phyloP scores from a whole-genome alignment of 1,140 invertebrate genomes.

The Yoshiicerus persimilis region DNA sequence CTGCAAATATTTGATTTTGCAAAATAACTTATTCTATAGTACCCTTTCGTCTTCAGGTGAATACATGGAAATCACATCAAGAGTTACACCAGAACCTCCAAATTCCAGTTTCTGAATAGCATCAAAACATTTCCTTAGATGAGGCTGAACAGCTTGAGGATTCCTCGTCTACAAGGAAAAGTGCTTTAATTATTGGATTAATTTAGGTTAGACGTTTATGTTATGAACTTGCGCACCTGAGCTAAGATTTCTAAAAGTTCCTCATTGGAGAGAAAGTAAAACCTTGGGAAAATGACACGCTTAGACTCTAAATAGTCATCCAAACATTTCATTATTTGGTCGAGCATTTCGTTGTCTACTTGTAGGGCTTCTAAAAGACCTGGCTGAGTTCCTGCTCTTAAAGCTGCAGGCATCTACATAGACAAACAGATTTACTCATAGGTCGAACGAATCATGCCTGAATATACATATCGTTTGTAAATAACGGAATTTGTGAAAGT shows the following conservation, averaged over 20 bases:
- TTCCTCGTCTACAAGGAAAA: slow-evolving; percentile 55
- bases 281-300: slow-evolving; percentile 83
- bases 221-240: slow-evolving; percentile 59
- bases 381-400: slow-evolving; percentile 66
- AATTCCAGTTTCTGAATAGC: slow-evolving; percentile 78
- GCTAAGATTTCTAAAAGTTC: slow-evolving; percentile 89
- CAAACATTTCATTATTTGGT: slow-evolving; percentile 77
- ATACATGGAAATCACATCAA: slow-evolving; percentile 81
- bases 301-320: slow-evolving; percentile 84
- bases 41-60: slow-evolving; percentile 82
- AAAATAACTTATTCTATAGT: slow-evolving; percentile 3
- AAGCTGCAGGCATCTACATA: slow-evolving; percentile 68
- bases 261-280: slow-evolving; percentile 94
- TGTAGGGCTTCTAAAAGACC: slow-evolving; percentile 69
- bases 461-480: too few species aligned
- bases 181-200: neutral
- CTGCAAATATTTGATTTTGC: too few species aligned
- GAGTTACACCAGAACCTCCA: slow-evolving; percentile 64
- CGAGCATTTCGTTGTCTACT: slow-evolving; percentile 74
- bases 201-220: neutral
- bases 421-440: neutral
- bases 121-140: slow-evolving; percentile 87
- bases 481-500: too few species aligned
- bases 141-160: slow-evolving; percentile 82
- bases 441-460: too few species aligned